Conservation (phyloP, 2,797 vertebrate genomes). For the Semotilus atromaculatus region DNA sequence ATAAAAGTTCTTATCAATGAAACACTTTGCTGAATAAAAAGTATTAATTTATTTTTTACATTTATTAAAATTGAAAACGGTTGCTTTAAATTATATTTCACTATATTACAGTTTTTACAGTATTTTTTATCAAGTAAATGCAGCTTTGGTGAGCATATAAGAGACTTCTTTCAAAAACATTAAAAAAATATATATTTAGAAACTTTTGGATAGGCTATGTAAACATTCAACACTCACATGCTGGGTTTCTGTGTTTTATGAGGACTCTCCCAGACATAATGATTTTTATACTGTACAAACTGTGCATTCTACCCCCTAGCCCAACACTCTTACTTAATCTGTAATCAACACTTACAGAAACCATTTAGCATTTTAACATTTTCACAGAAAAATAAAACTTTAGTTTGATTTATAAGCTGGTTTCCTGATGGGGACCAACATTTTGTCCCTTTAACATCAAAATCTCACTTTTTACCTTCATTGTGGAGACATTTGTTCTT, state of each 20-base stretch:
- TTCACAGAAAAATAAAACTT: no score
- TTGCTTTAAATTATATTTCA: background rate
- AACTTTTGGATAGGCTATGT: background rate
- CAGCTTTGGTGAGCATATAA: background rate
- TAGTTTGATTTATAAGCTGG: background rate
- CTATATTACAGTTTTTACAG: background rate
- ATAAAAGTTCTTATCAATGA: background rate
- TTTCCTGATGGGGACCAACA: background rate
- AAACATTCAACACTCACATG: background rate
- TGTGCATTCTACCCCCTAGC: background rate
- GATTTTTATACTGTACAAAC: background rate
- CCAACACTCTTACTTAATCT: no score
- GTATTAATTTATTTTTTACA: background rate
- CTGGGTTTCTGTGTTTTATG: background rate
- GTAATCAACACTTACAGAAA: background rate
- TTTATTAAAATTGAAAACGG: background rate
- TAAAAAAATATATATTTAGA: background rate
- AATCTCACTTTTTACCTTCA: background rate
- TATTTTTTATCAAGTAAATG: background rate
- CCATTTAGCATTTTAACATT: background rate
- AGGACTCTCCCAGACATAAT: background rate
- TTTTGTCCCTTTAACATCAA: background rate
- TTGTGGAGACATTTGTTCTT: background rate
- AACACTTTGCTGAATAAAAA: background rate
- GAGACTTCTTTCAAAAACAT: background rate